Evolutionary conservation across 2,888 invertebrate species (phyloP).

Genomic region (Apotomis betuletana): DNA sequence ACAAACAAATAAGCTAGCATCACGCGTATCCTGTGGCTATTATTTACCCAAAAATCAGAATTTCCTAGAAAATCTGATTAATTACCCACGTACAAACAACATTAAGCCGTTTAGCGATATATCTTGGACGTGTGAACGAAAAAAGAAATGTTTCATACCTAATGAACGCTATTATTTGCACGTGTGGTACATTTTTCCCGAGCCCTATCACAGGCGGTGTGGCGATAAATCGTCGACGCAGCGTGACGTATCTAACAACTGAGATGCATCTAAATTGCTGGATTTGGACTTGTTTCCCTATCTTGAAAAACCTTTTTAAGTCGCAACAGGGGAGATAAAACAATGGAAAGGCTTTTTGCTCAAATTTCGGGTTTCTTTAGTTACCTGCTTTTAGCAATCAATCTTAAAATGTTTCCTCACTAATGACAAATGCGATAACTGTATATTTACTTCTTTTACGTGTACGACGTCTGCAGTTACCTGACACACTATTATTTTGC

Average conservation of each 20-base stretch:
- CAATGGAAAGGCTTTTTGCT: constrained; percentile 10
- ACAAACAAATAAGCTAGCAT: no score
- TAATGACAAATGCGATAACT: no score
- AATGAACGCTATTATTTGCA: constrained; percentile 42
- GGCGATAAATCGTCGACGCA: constrained; percentile 45
- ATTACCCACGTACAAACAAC: constrained; percentile 13
- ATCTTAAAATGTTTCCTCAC: no score
- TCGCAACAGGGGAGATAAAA: constrained; percentile 24
- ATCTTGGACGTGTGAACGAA: constrained; percentile 9
- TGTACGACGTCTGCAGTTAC: background rate
- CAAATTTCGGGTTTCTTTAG: background rate
- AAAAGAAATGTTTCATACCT: constrained; percentile 40
- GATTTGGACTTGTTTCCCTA: constrained; percentile 44
- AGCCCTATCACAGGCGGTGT: constrained; percentile 39
- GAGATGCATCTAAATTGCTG: constrained; percentile 47
- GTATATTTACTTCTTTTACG: no score
- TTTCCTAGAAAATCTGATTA: background rate
- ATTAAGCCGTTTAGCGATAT: background rate
- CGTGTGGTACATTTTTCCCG: constrained; percentile 42
- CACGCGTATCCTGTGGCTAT: no score
- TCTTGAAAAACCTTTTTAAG: constrained; percentile 34
- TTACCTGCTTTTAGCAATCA: background rate
- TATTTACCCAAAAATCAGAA: background rate
- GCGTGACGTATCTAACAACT: constrained; percentile 49
- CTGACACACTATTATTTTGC: background rate